These are phyloP conservation scores for Eptesicus fuscus DNA, from an alignment of 2,113 vertebrate species.

Conservation along the genomic window DNA sequence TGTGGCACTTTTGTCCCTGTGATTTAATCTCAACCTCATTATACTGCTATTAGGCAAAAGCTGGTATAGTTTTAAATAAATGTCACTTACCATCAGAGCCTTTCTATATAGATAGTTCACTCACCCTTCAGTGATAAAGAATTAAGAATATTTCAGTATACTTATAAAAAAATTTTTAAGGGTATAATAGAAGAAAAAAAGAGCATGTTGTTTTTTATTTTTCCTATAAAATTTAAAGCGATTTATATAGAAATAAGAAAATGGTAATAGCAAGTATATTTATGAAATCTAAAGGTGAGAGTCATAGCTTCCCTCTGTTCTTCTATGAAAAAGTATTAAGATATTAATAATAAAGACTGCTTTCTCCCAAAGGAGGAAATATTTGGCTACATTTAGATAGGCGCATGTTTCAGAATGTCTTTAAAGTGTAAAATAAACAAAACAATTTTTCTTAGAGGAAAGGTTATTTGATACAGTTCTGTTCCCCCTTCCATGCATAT, in stretches of 20 bases:
- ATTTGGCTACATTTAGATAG: slow-evolving; percentile 48
- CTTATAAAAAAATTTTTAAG: not conserved
- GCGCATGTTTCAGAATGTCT: slow-evolving; percentile 61
- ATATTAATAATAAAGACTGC: slow-evolving; percentile 39
- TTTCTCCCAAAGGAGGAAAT: slow-evolving; percentile 57
- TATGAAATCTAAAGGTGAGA: not conserved
- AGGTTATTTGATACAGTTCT: slow-evolving; percentile 62
- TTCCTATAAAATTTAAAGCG: not conserved
- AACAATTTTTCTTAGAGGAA: slow-evolving; percentile 51
- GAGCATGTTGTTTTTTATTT: not conserved
- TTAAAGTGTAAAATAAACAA: slow-evolving; percentile 69
- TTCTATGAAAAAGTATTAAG: slow-evolving; percentile 2
- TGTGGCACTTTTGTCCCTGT: slow-evolving; percentile 71
- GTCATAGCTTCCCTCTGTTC: not conserved
- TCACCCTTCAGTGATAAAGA: slow-evolving; percentile 40
- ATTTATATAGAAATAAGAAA: slow-evolving; percentile 45
- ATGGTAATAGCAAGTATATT: not conserved
- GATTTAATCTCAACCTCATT: slow-evolving; percentile 83
- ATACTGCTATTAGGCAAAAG: slow-evolving; percentile 76
- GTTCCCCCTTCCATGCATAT: slow-evolving; percentile 47
- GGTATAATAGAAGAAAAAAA: not conserved
- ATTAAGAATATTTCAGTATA: not conserved
- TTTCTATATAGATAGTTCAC: slow-evolving; percentile 63
- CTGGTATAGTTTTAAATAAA: slow-evolving; percentile 81
- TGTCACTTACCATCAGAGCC: slow-evolving; percentile 70